Evolutionary conservation across 2,888 invertebrate genomes (phyloP).

Genomic region (Erpobdella octoculata): DNA sequence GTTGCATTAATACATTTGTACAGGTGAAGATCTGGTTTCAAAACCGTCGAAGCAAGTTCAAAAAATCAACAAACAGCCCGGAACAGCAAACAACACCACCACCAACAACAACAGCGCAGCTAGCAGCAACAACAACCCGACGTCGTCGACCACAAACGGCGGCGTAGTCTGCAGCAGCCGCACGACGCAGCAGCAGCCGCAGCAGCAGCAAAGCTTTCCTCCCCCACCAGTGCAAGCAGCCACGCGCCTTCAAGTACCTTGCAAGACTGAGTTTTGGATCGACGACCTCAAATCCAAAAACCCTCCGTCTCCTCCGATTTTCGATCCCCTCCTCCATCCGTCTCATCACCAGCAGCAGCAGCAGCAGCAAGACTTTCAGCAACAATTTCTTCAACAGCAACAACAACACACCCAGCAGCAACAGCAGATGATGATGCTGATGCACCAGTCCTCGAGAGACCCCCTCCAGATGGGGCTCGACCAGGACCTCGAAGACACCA

Average conservation of each 20-base stretch:
- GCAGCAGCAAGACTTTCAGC: not conserved
- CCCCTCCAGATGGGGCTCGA: conserved; percentile 11
- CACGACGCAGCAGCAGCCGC: not conserved
- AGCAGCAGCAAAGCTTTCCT: conserved; percentile 5
- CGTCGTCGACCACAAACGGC: not conserved
- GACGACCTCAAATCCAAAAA: conserved; percentile 22
- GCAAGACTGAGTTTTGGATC: conserved; percentile 23
- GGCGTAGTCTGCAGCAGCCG: not conserved
- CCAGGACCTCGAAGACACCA: not conserved
- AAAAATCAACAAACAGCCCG: conserved; percentile 27
- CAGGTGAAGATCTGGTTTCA: conserved; percentile 28
- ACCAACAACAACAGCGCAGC: conserved; percentile 15
- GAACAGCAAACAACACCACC: conserved; percentile 3
- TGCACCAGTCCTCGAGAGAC: not conserved
- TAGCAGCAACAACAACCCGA: conserved; percentile 1
- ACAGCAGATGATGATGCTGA: not conserved
- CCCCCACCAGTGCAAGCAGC: not conserved
- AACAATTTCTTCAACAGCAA: conserved; percentile 11
- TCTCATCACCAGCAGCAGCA: not conserved
- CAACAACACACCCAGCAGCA: not conserved
- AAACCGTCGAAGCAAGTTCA: conserved; percentile 26
- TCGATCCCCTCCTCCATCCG: not conserved
- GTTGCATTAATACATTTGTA: not conserved
- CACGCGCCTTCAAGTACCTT: too few species aligned
- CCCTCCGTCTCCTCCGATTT: not conserved